Conservation (phyloP, 1,140 invertebrate species). For the Caerostris extrusa region DNA sequence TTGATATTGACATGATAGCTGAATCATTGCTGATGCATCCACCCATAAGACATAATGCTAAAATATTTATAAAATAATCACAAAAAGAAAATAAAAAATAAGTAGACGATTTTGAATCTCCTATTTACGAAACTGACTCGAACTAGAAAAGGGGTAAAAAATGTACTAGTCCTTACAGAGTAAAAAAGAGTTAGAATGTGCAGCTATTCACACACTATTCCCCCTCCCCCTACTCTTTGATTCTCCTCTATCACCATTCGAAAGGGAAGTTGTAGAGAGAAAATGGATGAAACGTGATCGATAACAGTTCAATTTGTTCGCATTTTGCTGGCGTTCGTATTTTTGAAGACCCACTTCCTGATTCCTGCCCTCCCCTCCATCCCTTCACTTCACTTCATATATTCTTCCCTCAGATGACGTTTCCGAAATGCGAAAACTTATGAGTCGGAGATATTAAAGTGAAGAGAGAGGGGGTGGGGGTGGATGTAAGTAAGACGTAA, state of each 20-base stretch:
- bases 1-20: too few relatives aligned
- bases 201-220: neutral
- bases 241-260: slow-evolving; percentile 33
- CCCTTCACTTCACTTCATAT: neutral
- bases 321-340: slow-evolving; percentile 56
- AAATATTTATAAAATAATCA: too few relatives aligned
- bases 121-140: too few relatives aligned
- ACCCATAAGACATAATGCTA: too few relatives aligned
- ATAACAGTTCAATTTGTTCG: slow-evolving; percentile 56
- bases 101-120: too few relatives aligned
- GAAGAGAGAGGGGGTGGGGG: neutral
- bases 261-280: neutral
- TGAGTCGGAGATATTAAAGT: slow-evolving; percentile 57
- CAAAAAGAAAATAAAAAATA: too few relatives aligned
- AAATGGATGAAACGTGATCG: slow-evolving; percentile 55
- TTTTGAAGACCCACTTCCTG: slow-evolving; percentile 29
- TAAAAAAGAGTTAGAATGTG: too few relatives aligned
- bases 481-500: slow-evolving; percentile 45
- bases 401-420: neutral
- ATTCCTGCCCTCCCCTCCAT: neutral
- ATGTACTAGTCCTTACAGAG: too few relatives aligned
- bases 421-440: slow-evolving; percentile 54
- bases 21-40: too few relatives aligned
- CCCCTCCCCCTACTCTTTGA: neutral
- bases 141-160: too few relatives aligned